phyloP scores from a whole-genome alignment of 2,797 vertebrate species.

The Crocidura indochinensis region DNA sequence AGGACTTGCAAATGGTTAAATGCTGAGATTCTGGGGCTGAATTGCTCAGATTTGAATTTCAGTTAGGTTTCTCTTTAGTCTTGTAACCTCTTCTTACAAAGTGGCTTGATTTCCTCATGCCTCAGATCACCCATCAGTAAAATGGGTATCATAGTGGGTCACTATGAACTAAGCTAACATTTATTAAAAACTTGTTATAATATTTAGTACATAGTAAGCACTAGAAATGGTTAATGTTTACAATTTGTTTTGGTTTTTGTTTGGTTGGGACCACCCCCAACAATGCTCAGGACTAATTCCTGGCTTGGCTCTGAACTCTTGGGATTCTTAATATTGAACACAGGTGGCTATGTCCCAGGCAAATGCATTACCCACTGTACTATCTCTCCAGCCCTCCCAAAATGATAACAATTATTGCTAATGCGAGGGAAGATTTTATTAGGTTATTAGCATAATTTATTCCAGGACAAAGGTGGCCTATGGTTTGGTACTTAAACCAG shows the following conservation, averaged over 20 bases:
- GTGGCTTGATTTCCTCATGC: neutral
- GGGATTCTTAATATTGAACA: too few species aligned
- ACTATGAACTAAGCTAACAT: neutral
- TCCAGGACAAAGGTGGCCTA: neutral
- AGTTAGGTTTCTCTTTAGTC: neutral
- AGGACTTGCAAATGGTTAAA: neutral
- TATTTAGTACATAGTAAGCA: constrained; percentile 35
- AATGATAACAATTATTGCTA: constrained; percentile 26
- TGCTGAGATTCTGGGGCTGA: neutral
- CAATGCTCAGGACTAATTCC: neutral
- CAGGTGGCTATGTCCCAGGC: too few species aligned
- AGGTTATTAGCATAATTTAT: neutral
- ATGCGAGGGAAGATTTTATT: neutral
- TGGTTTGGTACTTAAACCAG: neutral
- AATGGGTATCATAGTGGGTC: neutral
- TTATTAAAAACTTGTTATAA: constrained; percentile 19
- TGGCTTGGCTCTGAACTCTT: too few species aligned
- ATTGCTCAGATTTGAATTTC: constrained; percentile 41
- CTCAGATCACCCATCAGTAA: constrained; percentile 27
- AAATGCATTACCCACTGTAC: too few species aligned
- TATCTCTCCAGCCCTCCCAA: too few species aligned
- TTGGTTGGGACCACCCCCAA: neutral
- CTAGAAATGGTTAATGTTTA: constrained; percentile 44
- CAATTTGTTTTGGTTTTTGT: constrained; percentile 17
- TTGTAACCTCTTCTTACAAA: neutral